A percentile compares a stretch with the other conserved stretches of the same genome.
These are phyloP conservation scores for Halcyon badia DNA, from an alignment of 2,797 vertebrate species.

Conservation along the genomic window DNA sequence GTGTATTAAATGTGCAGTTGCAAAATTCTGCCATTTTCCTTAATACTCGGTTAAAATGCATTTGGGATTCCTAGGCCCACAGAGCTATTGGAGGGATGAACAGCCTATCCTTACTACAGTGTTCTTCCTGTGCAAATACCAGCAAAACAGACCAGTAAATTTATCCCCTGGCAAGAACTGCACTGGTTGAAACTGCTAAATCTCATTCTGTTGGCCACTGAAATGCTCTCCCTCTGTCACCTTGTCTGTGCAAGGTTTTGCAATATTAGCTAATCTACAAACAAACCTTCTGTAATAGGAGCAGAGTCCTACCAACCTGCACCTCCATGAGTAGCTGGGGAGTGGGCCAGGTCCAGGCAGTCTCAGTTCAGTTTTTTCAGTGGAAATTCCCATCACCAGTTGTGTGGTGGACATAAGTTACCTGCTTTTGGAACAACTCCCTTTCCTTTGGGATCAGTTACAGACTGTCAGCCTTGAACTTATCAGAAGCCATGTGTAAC, in stretches of 20 bases:
- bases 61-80: neutral
- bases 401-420: neutral
- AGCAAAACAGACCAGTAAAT: neutral
- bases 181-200: neutral
- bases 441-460: conserved; percentile 25
- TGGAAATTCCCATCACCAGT: conserved; percentile 41
- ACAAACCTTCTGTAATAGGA: conserved; percentile 14
- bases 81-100: neutral
- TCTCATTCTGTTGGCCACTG: neutral
- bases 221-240: neutral
- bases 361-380: neutral
- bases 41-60: neutral
- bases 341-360: neutral
- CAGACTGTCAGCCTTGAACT: conserved; percentile 23
- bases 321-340: neutral
- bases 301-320: conserved; percentile 46
- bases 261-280: conserved; percentile 39
- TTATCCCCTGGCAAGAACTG: neutral
- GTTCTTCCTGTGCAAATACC: neutral
- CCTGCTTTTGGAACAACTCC: conserved; percentile 19
- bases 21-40: neutral
- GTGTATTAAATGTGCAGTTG: neutral
- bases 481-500: neutral
- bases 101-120: neutral
- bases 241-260: conserved; percentile 3